Evolutionary conservation across 2,113 vertebrate genomes (phyloP), one percentile per base, ranked within the genome.

Genomic region (Oreochromis aureus): DNA sequence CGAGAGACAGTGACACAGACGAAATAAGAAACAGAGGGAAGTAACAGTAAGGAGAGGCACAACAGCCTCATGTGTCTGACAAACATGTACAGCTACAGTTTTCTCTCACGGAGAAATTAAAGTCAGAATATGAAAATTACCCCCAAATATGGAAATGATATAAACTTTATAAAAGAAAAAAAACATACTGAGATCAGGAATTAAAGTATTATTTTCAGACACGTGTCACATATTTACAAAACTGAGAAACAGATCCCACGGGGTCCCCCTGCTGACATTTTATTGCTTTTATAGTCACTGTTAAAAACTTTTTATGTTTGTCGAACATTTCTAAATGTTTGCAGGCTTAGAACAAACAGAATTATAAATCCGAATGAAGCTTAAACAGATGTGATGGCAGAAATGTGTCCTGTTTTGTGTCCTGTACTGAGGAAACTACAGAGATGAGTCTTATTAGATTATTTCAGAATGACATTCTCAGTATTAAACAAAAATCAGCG

Each of bases 201-300:
- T 19, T 15, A 34, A 58, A 78, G 55, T 8, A 18, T 30, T 46
- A 32, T 63, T 82, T 56, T 85, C n/a, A 0, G 24, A 76, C 63
- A 53, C 1, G 56, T 55, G 0, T 78, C 27, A 3, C 16, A 46
- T 32, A 51, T 51, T 76, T 51, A 76, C 10, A 30, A 12, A 76
- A 51, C 71, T 3, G 41, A 48, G 51, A 54, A 63, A 81, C 30
- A 1, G 4, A 22, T 39, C 16, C 11, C 39, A 6, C 7, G 22
- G 27, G n/a, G 16, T 58, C 16, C 10, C 22, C 66, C 55, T 4
- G 19, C 41, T 30, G 7, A 66, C 24, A 16, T 55, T 10, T 30
- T 19, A 58, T 22, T 19, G 11, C 9, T 30, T 46, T 46, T 0
- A 80, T 34, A 46, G 0, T 80, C 58, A 19, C 34, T 22, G 0